Conservation (phyloP, 2,797 vertebrate species). For the Phyllotis vaccarum region DNA sequence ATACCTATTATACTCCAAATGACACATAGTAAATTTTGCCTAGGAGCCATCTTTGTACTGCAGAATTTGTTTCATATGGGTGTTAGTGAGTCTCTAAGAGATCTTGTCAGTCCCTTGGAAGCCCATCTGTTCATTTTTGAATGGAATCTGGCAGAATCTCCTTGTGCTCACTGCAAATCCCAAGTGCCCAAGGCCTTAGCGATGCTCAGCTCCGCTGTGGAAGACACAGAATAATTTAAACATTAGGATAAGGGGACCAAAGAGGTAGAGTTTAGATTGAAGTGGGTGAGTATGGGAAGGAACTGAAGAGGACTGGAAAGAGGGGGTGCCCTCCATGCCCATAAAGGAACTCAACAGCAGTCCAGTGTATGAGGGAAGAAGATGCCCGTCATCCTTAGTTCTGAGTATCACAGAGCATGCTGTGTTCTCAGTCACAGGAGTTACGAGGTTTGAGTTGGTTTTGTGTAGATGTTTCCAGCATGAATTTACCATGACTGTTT, state of each 20-base stretch:
- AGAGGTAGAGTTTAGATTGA: background rate
- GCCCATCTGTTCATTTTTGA: constrained; percentile 18
- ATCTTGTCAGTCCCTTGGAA: background rate
- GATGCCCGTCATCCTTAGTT: background rate
- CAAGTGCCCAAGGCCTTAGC: background rate
- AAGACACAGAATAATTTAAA: constrained; percentile 46
- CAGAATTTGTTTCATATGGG: background rate
- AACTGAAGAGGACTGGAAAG: background rate
- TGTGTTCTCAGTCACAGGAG: constrained; percentile 7
- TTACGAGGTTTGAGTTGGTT: background rate
- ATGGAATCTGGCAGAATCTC: background rate
- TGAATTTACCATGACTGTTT: background rate
- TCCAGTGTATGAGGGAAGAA: background rate
- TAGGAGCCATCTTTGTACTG: background rate
- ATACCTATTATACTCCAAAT: background rate
- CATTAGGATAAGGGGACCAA: background rate
- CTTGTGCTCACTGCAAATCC: background rate
- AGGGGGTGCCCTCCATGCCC: background rate
- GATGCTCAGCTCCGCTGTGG: background rate
- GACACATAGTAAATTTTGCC: background rate
- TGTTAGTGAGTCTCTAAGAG: constrained; percentile 50
- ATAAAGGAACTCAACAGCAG: background rate
- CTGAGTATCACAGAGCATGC: background rate
- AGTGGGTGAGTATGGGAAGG: background rate
- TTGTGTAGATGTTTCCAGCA: background rate